Percentiles rank a stretch among this genome's conserved stretches.
phyloP scores from a whole-genome alignment of 2,113 vertebrate species.

The Rhea americana region DNA sequence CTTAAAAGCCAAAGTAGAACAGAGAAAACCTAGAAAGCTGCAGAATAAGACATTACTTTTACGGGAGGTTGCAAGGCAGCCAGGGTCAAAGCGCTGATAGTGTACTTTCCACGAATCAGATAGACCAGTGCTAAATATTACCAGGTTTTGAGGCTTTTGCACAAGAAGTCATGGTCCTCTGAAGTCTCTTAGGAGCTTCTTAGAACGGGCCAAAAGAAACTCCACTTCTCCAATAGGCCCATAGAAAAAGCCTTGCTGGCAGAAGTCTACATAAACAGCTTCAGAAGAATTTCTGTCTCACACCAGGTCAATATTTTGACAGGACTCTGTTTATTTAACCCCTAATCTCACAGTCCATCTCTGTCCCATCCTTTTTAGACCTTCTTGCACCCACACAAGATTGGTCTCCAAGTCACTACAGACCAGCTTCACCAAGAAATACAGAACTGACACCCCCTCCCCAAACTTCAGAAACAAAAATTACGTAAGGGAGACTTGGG shows the following conservation, averaged over 20 bases:
- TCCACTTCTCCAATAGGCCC: not conserved
- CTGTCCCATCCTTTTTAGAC: not conserved
- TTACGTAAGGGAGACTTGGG: fast-evolving
- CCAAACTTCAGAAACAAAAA: not conserved
- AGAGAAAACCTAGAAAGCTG: fast-evolving
- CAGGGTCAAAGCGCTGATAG: not conserved
- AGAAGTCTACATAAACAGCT: not conserved
- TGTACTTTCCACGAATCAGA: not conserved
- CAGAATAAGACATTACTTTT: fast-evolving
- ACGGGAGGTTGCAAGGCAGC: not conserved
- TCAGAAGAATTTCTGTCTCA: not conserved
- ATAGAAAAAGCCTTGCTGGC: not conserved
- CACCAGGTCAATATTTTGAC: not conserved
- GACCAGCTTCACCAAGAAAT: not conserved
- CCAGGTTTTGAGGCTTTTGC: not conserved
- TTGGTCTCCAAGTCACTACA: not conserved
- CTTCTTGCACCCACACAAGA: not conserved
- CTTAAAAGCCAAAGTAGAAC: not conserved
- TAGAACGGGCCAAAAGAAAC: not conserved
- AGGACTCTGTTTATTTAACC: not conserved
- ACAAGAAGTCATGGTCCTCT: not conserved
- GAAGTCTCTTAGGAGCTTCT: not conserved
- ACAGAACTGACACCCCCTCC: not conserved
- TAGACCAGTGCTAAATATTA: not conserved
- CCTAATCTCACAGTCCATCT: not conserved